Conservation (phyloP, 2,888 invertebrate genomes). For the Priocnemis perturbator region DNA sequence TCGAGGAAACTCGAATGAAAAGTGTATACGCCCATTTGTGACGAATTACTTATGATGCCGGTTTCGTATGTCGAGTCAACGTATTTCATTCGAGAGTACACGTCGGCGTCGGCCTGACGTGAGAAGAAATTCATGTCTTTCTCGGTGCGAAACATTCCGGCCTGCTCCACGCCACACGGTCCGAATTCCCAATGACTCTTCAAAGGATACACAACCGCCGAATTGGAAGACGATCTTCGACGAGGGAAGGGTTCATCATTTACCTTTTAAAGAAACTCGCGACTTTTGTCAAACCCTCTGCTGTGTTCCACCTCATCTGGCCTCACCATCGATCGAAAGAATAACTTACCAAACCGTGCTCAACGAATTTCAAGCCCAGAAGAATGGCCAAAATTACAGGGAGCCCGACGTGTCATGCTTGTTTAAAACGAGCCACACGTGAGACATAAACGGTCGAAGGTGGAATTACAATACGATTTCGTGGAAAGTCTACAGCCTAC, state of each 20-base stretch:
- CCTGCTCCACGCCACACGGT: conserved; percentile 20
- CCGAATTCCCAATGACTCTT: conserved; percentile 34
- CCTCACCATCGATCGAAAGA: conserved; percentile 9
- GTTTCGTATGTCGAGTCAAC: too few species aligned
- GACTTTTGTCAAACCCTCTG: conserved; percentile 16
- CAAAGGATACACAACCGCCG: conserved; percentile 31
- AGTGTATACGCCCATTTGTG: too few species aligned
- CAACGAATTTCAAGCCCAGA: conserved; percentile 38
- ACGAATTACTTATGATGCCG: too few species aligned
- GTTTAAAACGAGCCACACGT: conserved; percentile 32
- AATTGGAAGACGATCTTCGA: conserved; percentile 18
- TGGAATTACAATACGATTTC: neutral
- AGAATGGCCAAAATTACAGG: conserved; percentile 40
- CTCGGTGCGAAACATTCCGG: conserved; percentile 16
- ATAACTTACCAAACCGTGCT: conserved; percentile 32
- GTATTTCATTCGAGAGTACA: too few species aligned
- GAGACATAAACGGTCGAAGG: neutral
- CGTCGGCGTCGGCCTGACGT: too few species aligned
- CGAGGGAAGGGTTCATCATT: conserved; percentile 36
- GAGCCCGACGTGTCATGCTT: conserved; percentile 37
- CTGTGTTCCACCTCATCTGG: neutral
- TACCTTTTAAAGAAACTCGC: conserved; percentile 30
- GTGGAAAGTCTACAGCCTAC: too few species aligned
- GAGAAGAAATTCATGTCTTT: too few species aligned
- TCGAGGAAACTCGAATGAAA: too few species aligned